Conservation (phyloP, 2,113 vertebrate genomes). For the Sclerurus mexicanus region DNA sequence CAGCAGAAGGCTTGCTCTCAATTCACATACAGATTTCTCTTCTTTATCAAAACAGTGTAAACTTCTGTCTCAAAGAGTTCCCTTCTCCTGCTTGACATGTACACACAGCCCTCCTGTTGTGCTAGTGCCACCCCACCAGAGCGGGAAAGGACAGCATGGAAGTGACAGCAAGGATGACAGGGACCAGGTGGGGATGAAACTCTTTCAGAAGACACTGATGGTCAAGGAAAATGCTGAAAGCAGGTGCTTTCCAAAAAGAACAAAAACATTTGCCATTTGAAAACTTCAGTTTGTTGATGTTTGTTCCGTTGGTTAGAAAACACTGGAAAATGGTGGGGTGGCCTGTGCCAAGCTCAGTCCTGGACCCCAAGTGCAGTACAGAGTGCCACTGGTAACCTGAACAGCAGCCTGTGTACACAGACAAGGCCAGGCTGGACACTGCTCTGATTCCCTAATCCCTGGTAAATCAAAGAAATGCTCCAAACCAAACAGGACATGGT, state of each 20-base stretch:
- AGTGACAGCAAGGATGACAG: no score
- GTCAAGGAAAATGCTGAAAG: no score
- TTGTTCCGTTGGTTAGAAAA: no score
- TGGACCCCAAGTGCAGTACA: rapidly evolving
- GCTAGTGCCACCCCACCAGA: no score
- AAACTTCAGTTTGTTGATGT: no score
- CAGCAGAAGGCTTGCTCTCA: neutral
- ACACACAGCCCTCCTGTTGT: no score
- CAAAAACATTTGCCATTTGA: no score
- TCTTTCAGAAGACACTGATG: no score
- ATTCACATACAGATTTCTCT: neutral
- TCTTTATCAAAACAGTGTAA: no score
- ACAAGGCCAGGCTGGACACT: neutral
- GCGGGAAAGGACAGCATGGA: no score
- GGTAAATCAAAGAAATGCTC: neutral
- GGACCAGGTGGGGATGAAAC: no score
- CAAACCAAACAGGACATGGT: neutral
- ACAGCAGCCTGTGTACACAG: rapidly evolving
- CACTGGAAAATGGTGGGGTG: rapidly evolving
- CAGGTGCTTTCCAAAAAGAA: no score
- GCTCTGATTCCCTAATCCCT: neutral
- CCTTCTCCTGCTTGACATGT: rapidly evolving
- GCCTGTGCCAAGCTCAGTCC: neutral
- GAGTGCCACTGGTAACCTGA: rapidly evolving
- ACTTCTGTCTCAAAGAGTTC: neutral